phyloP scores from a whole-genome alignment of 2,888 invertebrate genomes.

The Gordius sp. region DNA sequence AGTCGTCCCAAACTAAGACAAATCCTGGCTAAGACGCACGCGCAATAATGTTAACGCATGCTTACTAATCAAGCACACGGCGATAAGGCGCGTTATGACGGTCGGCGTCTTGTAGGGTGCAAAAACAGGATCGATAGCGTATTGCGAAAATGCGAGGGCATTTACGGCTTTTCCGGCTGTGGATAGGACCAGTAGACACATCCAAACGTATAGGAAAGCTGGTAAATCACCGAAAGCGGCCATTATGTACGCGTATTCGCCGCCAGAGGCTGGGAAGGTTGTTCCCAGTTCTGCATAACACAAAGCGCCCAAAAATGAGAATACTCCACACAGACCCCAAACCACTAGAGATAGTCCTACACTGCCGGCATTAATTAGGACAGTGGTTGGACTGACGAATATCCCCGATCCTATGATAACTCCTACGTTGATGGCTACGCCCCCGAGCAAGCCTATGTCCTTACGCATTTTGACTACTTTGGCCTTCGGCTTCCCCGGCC shows the following conservation, averaged over 20 bases:
- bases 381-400: constrained; percentile 7
- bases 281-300: constrained; percentile 8
- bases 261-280: background rate
- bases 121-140: constrained; percentile 3
- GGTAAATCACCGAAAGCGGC: background rate
- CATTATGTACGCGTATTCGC: constrained; percentile 11
- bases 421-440: constrained; percentile 8
- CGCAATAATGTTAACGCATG: too few relatives aligned
- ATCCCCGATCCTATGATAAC: constrained; percentile 10
- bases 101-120: background rate
- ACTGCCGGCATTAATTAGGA: background rate
- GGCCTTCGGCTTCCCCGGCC: too few relatives aligned
- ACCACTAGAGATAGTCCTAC: background rate
- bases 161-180: constrained; percentile 1
- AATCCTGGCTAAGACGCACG: too few relatives aligned
- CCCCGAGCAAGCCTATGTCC: constrained; percentile 1
- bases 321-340: constrained; percentile 4
- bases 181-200: constrained; percentile 8
- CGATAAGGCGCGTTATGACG: background rate
- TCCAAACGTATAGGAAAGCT: constrained; percentile 13
- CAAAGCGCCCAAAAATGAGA: background rate
- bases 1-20: too few relatives aligned
- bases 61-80: constrained; percentile 1
- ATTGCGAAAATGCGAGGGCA: constrained; percentile 10
- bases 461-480: background rate